Evolutionary conservation across 2,797 vertebrate species (phyloP).

Genomic region (Tachyglossus aculeatus): DNA sequence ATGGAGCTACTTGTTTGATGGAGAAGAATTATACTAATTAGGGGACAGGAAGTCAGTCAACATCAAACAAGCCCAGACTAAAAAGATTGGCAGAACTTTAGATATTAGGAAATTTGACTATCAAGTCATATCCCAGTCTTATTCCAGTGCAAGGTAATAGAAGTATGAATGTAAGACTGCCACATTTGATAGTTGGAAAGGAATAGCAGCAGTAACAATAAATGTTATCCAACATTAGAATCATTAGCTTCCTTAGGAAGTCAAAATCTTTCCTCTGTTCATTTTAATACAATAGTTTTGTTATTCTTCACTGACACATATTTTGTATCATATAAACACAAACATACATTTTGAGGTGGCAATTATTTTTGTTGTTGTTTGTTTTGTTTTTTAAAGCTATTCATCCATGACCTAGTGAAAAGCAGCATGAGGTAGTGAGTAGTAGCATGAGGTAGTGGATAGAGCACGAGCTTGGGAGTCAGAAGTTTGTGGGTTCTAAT

Average conservation of each 20-base stretch:
- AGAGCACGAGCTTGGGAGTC: no score
- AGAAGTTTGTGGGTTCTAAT: no score
- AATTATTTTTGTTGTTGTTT: no score
- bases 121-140: neutral
- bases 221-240: neutral
- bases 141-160: neutral
- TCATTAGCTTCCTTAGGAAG: neutral
- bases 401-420: no score
- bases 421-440: no score
- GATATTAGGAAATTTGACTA: conserved; percentile 38
- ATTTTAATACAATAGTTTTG: no score
- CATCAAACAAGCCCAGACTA: conserved; percentile 41
- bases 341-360: no score
- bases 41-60: conserved; percentile 44
- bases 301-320: no score
- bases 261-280: no score
- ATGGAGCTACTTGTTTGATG: conserved; percentile 51
- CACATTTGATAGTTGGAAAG: neutral
- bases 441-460: no score
- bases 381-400: no score
- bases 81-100: conserved; percentile 34
- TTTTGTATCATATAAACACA: no score
- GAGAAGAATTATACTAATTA: conserved; percentile 60
- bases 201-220: neutral
- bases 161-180: neutral